Evolutionary conservation across 2,888 invertebrate species (phyloP).

Genomic region (Malacosoma neustria): DNA sequence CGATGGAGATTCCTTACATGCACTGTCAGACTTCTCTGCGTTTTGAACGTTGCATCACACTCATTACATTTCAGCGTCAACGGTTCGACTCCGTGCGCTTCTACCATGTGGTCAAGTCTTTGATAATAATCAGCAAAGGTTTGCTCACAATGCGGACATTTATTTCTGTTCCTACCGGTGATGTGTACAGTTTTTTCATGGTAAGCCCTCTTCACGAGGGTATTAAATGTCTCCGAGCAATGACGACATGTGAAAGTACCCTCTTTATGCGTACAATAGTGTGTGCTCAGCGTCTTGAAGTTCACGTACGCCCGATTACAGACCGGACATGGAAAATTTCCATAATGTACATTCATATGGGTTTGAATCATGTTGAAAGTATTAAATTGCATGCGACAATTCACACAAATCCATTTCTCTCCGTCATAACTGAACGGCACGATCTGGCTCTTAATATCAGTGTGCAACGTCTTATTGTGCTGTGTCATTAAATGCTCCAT

Average conservation of each 20-base stretch:
- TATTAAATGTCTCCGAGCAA: constrained; percentile 41
- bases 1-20: constrained; percentile 25
- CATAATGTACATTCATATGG: constrained; percentile 39
- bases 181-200: constrained; percentile 39
- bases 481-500: constrained; percentile 15
- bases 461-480: constrained; percentile 21
- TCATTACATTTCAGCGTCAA: constrained; percentile 27
- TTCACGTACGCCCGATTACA: constrained; percentile 27
- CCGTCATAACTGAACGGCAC: constrained; percentile 32
- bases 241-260: constrained; percentile 23
- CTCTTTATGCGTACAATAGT: constrained; percentile 12
- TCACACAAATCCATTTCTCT: constrained; percentile 13
- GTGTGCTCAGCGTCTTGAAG: constrained; percentile 9
- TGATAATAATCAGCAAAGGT: constrained; percentile 25
- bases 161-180: constrained; percentile 6
- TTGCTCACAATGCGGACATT: constrained; percentile 9
- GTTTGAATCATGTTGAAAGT: constrained; percentile 17
- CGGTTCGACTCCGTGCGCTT: constrained; percentile 26
- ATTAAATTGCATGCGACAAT: constrained; percentile 10
- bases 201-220: constrained; percentile 22
- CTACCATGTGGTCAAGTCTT: constrained; percentile 30
- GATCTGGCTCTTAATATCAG: constrained; percentile 25
- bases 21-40: constrained; percentile 12
- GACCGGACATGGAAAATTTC: constrained; percentile 32
- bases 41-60: constrained; percentile 26